Evolutionary conservation across 2,888 invertebrate species (phyloP).

Genomic region (Frankliniella fusca): DNA sequence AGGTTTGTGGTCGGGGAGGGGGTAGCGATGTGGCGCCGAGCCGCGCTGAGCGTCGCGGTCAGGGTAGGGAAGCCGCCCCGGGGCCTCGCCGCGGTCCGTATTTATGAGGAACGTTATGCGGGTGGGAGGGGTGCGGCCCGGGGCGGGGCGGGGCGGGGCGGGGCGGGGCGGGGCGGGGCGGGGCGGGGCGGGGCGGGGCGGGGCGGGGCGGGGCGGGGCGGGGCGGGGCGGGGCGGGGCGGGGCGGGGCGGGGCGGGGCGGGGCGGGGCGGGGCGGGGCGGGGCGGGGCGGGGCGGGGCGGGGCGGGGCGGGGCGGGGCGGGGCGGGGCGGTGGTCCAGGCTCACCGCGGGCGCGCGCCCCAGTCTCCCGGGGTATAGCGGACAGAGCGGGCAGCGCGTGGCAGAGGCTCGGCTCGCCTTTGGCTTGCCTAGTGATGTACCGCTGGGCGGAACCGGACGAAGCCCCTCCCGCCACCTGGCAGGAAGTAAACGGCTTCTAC

Average conservation of each 20-base stretch:
- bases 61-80: not conserved
- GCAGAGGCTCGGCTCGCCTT: slow-evolving; percentile 35
- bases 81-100: not conserved
- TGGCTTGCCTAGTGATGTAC: slow-evolving; percentile 43
- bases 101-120: slow-evolving; percentile 28
- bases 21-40: not conserved
- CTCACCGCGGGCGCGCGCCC: not conserved
- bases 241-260: not conserved
- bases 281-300: not conserved
- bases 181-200: too few species aligned
- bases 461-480: slow-evolving; percentile 50
- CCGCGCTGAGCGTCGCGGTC: not conserved
- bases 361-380: not conserved
- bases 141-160: slow-evolving; percentile 14
- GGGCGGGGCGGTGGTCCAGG: slow-evolving; percentile 25
- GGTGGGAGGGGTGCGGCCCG: not conserved
- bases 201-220: too few species aligned
- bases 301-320: slow-evolving; percentile 14
- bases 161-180: slow-evolving; percentile 19
- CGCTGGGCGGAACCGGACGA: slow-evolving; percentile 47
- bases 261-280: not conserved
- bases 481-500: slow-evolving; percentile 53
- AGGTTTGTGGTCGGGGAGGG: too few species aligned
- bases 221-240: not conserved
- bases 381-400: not conserved